A percentile compares a stretch with the other conserved stretches of the same genome.
phyloP scores from a whole-genome alignment of 2,797 vertebrate species.

The Hydrocynus forskahlii region DNA sequence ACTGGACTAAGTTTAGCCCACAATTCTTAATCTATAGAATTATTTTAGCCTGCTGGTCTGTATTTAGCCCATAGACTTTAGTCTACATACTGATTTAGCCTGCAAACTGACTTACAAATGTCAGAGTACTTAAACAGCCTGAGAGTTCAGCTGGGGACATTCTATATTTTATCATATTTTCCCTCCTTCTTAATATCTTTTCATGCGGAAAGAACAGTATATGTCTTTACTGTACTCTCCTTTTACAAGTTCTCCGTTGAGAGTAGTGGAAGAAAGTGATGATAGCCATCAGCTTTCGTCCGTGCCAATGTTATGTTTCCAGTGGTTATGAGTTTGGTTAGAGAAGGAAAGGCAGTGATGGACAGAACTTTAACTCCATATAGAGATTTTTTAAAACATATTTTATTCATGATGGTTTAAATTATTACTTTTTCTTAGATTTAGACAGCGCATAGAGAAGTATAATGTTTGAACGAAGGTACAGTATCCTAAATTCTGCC shows the following conservation, averaged over 20 bases:
- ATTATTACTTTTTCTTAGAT: too few species aligned
- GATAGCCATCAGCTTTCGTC: conserved; percentile 14
- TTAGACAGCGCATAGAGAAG: neutral
- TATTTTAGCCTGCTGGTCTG: too few species aligned
- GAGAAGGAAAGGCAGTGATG: conserved; percentile 25
- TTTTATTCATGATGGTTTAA: conserved; percentile 3
- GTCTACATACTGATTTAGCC: too few species aligned
- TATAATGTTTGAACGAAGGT: neutral
- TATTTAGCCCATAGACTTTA: too few species aligned
- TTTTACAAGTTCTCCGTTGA: conserved; percentile 30
- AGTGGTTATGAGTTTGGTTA: conserved; percentile 29
- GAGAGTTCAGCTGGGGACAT: neutral
- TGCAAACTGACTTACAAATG: too few species aligned
- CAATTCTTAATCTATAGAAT: too few species aligned
- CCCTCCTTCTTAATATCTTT: neutral
- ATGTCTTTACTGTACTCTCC: neutral
- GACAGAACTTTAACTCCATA: neutral
- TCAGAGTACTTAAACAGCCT: too few species aligned
- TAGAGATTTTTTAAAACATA: neutral
- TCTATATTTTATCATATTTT: conserved; percentile 6
- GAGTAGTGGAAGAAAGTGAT: conserved; percentile 23
- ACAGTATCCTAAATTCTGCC: conserved; percentile 24
- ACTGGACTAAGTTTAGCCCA: too few species aligned
- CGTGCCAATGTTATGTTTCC: conserved; percentile 21
- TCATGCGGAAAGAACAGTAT: conserved; percentile 19